phyloP scores from a whole-genome alignment of 2,113 vertebrate genomes.

The Emydocephalus ijimae region DNA sequence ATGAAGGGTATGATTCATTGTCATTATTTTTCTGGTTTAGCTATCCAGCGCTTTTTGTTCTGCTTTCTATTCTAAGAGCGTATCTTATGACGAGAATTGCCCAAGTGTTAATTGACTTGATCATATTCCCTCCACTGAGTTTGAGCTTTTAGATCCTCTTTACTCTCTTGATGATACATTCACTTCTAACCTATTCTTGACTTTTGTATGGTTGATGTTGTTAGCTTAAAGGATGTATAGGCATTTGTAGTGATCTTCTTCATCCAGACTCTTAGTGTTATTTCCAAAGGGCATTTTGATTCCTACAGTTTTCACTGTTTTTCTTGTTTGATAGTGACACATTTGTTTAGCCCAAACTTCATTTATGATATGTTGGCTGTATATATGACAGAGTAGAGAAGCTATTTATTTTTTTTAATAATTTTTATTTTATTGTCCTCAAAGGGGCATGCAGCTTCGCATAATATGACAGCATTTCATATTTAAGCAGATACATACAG shows the following conservation, averaged over 20 bases:
- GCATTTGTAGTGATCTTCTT: background rate
- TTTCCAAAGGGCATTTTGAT: background rate
- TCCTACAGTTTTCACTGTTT: background rate
- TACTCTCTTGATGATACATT: background rate
- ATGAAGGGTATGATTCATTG: background rate
- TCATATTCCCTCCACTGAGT: background rate
- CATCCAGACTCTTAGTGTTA: background rate
- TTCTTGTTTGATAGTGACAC: background rate
- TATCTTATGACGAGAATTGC: background rate
- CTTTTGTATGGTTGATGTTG: background rate
- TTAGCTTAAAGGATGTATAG: background rate
- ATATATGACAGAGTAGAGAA: background rate
- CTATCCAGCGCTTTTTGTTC: background rate
- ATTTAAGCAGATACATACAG: background rate
- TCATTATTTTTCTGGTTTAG: background rate
- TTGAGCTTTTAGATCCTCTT: background rate
- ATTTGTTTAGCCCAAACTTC: background rate
- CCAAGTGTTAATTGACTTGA: background rate
- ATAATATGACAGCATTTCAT: background rate
- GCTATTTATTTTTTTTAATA: background rate
- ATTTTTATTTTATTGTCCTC: slow-evolving; percentile 4
- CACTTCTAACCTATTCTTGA: background rate
- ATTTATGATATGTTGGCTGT: background rate
- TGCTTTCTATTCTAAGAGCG: background rate
- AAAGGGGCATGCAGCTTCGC: background rate